Conservation (phyloP, 30 jellyfish, hydroid and myxozoan genomes). For the Aurelia sp. region DNA sequence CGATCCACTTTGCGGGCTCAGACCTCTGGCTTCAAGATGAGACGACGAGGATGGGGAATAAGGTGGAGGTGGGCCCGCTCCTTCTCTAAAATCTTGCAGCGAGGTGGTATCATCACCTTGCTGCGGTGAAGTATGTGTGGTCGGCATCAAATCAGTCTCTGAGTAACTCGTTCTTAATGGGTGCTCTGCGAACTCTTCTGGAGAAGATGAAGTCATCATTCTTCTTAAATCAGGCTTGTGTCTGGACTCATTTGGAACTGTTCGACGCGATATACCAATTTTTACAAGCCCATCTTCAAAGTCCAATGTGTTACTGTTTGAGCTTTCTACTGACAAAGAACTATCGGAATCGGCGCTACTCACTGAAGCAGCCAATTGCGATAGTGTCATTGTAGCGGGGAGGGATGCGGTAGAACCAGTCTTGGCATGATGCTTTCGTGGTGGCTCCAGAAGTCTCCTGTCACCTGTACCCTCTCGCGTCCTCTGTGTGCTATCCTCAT, state of each 20-base stretch:
- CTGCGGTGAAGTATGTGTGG: neutral
- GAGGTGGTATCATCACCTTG: neutral
- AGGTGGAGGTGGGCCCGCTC: conserved; percentile 71
- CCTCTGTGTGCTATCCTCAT: neutral
- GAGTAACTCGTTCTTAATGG: conserved; percentile 79
- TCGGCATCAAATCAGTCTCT: conserved; percentile 71
- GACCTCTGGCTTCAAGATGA: neutral
- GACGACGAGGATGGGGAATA: conserved; percentile 16
- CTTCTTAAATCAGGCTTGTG: neutral
- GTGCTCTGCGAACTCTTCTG: neutral
- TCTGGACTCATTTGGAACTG: neutral
- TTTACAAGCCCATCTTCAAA: neutral
- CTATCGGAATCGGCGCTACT: conserved; percentile 52
- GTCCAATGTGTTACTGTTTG: conserved; percentile 17
- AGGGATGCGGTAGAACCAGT: conserved; percentile 41
- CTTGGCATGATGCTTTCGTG: neutral
- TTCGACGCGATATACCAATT: neutral
- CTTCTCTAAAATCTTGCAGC: conserved; percentile 4
- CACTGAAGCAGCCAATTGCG: neutral
- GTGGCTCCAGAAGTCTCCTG: neutral
- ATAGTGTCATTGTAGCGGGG: conserved; percentile 34
- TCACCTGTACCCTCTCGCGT: too few species aligned
- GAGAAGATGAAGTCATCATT: neutral
- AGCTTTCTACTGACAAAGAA: conserved; percentile 49
- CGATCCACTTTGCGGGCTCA: neutral